Percentiles rank a stretch among this genome's conserved stretches.
Conservation (phyloP, 2,888 invertebrate species). For the Sminthurides aquaticus region DNA sequence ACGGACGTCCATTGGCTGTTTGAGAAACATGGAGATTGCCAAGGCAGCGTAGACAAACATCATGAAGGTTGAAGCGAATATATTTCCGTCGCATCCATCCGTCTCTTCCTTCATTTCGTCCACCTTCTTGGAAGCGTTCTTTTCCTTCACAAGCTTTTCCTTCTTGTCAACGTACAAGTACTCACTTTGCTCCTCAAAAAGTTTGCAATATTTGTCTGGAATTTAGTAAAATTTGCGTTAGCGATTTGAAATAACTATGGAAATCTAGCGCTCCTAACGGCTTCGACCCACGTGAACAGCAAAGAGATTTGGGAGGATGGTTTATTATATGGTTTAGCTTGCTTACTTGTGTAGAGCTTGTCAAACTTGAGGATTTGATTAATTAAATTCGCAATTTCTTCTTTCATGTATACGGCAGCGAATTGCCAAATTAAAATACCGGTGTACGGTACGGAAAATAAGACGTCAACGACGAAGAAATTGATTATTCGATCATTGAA, state of each 20-base stretch:
- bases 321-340: no score
- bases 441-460: not conserved
- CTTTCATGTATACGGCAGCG: not conserved
- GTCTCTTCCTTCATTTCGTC: constrained; percentile 1
- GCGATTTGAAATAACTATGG: no score
- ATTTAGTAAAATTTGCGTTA: not conserved
- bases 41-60: constrained; percentile 10
- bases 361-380: constrained; percentile 1
- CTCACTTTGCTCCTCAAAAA: not conserved
- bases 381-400: constrained; percentile 6
- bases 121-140: not conserved
- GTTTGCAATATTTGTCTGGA: not conserved
- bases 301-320: no score
- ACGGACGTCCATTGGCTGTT: constrained; percentile 1
- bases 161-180: not conserved
- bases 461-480: constrained; percentile 1
- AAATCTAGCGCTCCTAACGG: no score
- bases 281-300: no score
- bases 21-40: constrained; percentile 5
- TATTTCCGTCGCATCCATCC: constrained; percentile 16
- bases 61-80: constrained; percentile 16
- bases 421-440: constrained; percentile 1
- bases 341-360: constrained; percentile 4
- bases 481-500: constrained; percentile 1
- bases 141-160: not conserved